phyloP scores from a whole-genome alignment of 37 sponge, comb jelly and placozoan species.

The Hormiphora californensis region DNA sequence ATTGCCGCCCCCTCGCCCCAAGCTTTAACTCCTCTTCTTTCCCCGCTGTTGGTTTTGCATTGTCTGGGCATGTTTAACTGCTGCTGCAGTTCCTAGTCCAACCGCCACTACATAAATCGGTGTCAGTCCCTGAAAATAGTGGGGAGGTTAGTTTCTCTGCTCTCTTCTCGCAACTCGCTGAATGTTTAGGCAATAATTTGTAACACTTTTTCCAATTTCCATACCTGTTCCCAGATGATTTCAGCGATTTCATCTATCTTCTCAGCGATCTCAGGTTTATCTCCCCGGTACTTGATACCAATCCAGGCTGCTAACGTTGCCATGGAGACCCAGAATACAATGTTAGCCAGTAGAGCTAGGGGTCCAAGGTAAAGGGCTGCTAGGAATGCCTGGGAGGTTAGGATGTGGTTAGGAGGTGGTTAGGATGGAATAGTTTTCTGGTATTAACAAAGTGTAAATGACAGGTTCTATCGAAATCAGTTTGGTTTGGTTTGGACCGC shows the following conservation, averaged over 20 bases:
- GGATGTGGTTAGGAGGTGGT: not conserved
- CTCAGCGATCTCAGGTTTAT: conserved; percentile 69
- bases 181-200: too few species aligned
- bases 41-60: not conserved
- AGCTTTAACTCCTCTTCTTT: too few species aligned
- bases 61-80: not conserved
- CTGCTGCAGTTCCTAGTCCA: not conserved
- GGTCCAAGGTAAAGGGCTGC: conserved; percentile 32
- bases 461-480: too few species aligned
- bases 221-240: conserved; percentile 80
- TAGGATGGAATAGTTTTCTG: not conserved
- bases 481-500: too few species aligned
- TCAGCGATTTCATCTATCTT: conserved; percentile 75
- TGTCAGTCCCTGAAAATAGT: not conserved
- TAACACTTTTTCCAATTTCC: too few species aligned
- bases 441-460: not conserved
- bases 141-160: not conserved
- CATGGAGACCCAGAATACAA: conserved; percentile 68
- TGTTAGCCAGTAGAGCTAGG: conserved; percentile 67
- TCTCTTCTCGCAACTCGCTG: too few species aligned
- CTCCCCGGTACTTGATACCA: conserved; percentile 73
- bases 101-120: not conserved
- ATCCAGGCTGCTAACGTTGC: conserved; percentile 68
- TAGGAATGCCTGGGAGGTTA: conserved; percentile 23
- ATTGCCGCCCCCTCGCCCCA: too few species aligned